These are phyloP conservation scores for Caenorhabditis plicata DNA, from an alignment of 2,888 invertebrate genomes.

Conservation along the genomic window DNA sequence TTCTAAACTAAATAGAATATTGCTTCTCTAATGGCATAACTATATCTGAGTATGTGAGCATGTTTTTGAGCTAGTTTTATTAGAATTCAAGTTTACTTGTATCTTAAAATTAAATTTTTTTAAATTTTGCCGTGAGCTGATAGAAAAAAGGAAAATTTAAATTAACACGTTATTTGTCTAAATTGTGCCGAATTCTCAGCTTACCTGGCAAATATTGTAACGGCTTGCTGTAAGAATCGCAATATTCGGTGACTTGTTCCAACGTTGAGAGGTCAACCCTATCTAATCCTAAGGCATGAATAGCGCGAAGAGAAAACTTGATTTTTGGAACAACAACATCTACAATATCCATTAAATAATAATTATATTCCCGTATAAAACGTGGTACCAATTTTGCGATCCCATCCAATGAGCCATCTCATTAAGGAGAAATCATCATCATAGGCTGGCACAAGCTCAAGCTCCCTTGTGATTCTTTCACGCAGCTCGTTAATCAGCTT, in stretches of 20 bases:
- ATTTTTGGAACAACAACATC: slow-evolving; percentile 57
- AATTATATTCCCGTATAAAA: background rate
- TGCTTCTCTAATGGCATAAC: too few relatives aligned
- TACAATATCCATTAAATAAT: slow-evolving; percentile 12
- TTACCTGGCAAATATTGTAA: slow-evolving; percentile 48
- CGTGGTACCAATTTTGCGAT: slow-evolving; percentile 51
- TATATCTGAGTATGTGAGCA: too few relatives aligned
- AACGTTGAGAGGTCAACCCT: slow-evolving; percentile 45
- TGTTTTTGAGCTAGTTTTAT: too few relatives aligned
- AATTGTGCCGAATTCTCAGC: too few relatives aligned
- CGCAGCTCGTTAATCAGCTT: slow-evolving; percentile 29
- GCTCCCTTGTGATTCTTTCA: slow-evolving; percentile 29
- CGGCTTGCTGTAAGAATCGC: slow-evolving; percentile 42
- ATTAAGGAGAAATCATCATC: slow-evolving; percentile 50
- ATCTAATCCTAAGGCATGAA: slow-evolving; percentile 53
- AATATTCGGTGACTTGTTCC: slow-evolving; percentile 46
- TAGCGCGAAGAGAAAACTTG: slow-evolving; percentile 48
- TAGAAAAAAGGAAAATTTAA: too few relatives aligned
- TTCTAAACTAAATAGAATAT: too few relatives aligned
- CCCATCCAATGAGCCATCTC: slow-evolving; percentile 62
- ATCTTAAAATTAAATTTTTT: too few relatives aligned
- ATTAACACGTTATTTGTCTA: too few relatives aligned
- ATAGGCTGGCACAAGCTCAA: slow-evolving; percentile 53
- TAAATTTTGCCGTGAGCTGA: too few relatives aligned
- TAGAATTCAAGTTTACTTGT: too few relatives aligned